Evolutionary conservation across 2,888 invertebrate genomes (phyloP).

Genomic region (Thysanoteuthis rhombus): DNA sequence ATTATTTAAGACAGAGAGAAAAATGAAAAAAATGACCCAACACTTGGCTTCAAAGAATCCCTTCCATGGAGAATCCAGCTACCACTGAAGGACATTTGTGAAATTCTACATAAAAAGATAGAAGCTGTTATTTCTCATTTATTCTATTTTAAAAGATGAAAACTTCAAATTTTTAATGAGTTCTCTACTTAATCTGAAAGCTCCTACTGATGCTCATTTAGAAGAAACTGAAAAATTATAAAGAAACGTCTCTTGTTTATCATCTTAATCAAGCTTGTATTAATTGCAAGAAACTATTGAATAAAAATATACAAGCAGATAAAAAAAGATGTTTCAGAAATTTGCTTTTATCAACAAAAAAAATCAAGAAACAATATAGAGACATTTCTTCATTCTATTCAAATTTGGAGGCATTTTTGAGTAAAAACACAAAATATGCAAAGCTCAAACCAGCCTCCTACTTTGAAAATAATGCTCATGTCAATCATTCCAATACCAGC

Average conservation of each 20-base stretch:
- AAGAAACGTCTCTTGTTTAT: too few species aligned
- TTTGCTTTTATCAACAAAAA: not conserved
- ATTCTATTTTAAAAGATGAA: not conserved
- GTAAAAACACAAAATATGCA: not conserved
- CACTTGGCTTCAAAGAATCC: not conserved
- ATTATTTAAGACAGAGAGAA: not conserved
- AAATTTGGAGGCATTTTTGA: not conserved
- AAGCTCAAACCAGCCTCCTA: not conserved
- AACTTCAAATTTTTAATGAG: not conserved
- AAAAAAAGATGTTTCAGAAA: not conserved
- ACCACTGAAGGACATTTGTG: not conserved
- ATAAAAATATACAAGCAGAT: not conserved
- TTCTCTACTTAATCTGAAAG: not conserved
- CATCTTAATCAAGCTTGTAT: too few species aligned
- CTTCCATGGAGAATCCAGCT: not conserved
- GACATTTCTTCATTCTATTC: not conserved
- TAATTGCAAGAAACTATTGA: not conserved
- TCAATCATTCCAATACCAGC: not conserved
- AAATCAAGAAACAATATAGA: not conserved
- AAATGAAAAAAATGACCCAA: not conserved
- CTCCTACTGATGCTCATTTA: not conserved
- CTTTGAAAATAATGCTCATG: not conserved
- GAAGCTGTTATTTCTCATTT: not conserved
- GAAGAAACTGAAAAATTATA: too few species aligned
- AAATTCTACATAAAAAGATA: not conserved